These are phyloP conservation scores for Erethizon dorsatum DNA, from an alignment of 2,797 vertebrate species.

Conservation along the genomic window DNA sequence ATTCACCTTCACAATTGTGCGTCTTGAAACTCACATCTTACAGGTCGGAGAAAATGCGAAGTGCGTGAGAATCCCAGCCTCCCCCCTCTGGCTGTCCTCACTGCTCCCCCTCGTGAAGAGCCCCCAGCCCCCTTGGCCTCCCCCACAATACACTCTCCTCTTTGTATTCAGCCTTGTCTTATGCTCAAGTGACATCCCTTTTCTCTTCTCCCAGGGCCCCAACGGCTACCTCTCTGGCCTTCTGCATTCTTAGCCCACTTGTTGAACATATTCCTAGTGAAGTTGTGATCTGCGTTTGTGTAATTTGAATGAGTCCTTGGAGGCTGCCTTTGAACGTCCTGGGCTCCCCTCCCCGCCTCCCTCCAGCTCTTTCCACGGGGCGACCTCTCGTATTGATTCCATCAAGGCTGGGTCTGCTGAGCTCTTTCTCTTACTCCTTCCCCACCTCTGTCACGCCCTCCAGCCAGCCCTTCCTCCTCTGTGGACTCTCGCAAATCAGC, in stretches of 20 bases:
- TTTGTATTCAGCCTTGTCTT: slow-evolving; percentile 70
- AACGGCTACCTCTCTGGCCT: slow-evolving; percentile 42
- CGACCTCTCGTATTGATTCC: not conserved
- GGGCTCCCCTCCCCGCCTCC: not conserved
- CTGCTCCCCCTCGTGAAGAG: slow-evolving; percentile 31
- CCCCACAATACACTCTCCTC: slow-evolving; percentile 58
- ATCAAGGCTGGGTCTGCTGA: not conserved
- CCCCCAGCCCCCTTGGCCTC: not conserved
- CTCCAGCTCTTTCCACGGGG: not conserved
- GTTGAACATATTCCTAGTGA: slow-evolving; percentile 28
- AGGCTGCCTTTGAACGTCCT: slow-evolving; percentile 66
- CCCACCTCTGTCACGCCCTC: not conserved
- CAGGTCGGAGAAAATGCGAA: slow-evolving; percentile 46
- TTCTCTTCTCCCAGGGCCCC: slow-evolving; percentile 75
- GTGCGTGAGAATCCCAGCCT: slow-evolving; percentile 66
- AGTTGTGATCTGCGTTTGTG: slow-evolving; percentile 55
- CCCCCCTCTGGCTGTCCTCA: not conserved
- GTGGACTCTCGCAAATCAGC: not conserved
- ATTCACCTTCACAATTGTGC: slow-evolving; percentile 63
- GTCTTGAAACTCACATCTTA: slow-evolving; percentile 44
- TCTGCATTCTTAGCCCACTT: slow-evolving; percentile 70
- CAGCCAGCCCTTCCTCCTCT: not conserved
- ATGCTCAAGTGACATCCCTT: slow-evolving; percentile 68
- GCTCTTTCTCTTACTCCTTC: slow-evolving; percentile 43
- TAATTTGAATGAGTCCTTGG: slow-evolving; percentile 70